A percentile compares a stretch with the other conserved stretches of the same genome.
These are phyloP conservation scores for Parus major DNA, from an alignment of 2,113 vertebrate species.

Conservation along the genomic window DNA sequence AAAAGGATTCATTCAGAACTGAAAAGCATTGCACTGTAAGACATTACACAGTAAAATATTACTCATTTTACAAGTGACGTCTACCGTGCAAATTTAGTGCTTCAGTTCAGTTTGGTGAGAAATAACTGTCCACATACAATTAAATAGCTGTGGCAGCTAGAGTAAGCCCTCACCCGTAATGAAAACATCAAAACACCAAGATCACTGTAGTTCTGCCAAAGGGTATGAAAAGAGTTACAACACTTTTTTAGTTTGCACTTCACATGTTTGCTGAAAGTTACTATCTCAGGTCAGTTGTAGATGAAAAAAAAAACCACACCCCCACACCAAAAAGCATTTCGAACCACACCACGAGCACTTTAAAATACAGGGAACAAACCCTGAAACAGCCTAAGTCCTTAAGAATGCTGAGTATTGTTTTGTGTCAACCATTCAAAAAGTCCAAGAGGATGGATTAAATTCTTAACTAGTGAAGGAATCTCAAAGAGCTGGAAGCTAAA, in stretches of 20 bases:
- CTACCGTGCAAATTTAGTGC: slow-evolving; percentile 4
- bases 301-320: not conserved
- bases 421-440: not conserved
- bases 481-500: not conserved
- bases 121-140: not conserved
- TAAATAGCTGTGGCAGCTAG: not conserved
- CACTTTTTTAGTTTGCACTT: not conserved
- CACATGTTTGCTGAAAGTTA: not conserved
- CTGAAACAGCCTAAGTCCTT: not conserved
- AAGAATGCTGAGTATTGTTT: not conserved
- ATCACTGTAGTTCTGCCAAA: not conserved
- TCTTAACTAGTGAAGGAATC: not conserved
- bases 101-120: not conserved
- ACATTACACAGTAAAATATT: not conserved
- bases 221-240: not conserved
- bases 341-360: not conserved
- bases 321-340: not conserved
- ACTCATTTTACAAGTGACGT: not conserved
- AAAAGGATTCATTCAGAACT: not conserved
- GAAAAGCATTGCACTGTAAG: not conserved
- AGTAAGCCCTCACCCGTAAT: not conserved
- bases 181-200: not conserved
- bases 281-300: not conserved
- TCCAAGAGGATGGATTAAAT: not conserved
- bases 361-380: not conserved